Evolutionary conservation across 2,113 vertebrate species (phyloP).

Genomic region (Circaetus cinerascens): DNA sequence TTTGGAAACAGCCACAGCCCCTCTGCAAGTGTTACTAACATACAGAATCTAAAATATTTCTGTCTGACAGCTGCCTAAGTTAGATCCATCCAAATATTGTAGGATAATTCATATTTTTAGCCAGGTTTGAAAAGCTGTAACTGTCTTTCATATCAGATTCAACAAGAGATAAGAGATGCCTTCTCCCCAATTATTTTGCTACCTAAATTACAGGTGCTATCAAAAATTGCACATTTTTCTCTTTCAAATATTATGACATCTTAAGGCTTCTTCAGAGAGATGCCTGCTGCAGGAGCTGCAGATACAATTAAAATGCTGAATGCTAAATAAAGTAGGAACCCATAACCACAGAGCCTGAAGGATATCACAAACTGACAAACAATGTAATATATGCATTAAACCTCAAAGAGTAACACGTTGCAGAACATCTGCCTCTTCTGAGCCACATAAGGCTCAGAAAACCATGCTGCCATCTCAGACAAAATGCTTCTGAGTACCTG

Average conservation of each 20-base stretch:
- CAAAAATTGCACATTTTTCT: slow-evolving; percentile 4
- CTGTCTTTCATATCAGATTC: slow-evolving; percentile 32
- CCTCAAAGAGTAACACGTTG: background rate
- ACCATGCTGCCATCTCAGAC: background rate
- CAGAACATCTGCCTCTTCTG: background rate
- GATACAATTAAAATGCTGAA: background rate
- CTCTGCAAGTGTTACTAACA: background rate
- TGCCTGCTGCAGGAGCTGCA: background rate
- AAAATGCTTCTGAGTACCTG: background rate
- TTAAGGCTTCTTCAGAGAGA: background rate
- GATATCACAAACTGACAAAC: background rate
- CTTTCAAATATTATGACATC: slow-evolving; percentile 41
- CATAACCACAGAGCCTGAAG: background rate
- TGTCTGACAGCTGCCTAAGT: slow-evolving; percentile 19
- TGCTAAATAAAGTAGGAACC: background rate
- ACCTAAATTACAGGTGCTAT: slow-evolving; percentile 27
- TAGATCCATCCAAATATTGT: background rate
- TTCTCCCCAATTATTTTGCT: slow-evolving; percentile 29
- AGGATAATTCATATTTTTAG: slow-evolving; percentile 33
- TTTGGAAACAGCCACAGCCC: background rate
- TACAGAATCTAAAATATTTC: background rate
- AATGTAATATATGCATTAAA: background rate
- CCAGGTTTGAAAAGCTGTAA: slow-evolving; percentile 45
- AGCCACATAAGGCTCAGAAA: background rate
- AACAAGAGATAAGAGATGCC: background rate